These are phyloP conservation scores for Tyria jacobaeae DNA, from an alignment of 2,888 invertebrate genomes.

Conservation along the genomic window DNA sequence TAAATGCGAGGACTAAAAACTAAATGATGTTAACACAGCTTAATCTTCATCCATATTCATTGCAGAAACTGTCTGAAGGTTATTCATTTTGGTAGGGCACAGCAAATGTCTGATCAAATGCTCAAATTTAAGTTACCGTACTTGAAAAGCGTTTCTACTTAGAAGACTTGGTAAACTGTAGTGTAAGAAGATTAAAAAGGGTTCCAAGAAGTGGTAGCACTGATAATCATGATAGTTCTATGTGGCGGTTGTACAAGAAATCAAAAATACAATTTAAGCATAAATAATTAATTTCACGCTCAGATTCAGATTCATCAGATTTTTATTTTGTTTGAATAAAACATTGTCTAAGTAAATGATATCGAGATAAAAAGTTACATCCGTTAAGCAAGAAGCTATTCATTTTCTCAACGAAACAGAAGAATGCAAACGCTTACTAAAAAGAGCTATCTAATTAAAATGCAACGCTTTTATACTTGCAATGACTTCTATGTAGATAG, in stretches of 20 bases:
- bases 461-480: constrained; percentile 3
- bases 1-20: not conserved
- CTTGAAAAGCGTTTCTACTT: not conserved
- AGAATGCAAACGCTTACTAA: not conserved
- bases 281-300: too few relatives aligned
- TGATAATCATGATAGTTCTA: too few relatives aligned
- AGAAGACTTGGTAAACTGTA: too few relatives aligned
- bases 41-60: not conserved
- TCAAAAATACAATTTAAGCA: too few relatives aligned
- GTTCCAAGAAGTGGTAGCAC: too few relatives aligned
- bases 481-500: not conserved
- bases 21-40: not conserved
- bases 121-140: not conserved
- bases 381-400: not conserved
- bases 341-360: too few relatives aligned
- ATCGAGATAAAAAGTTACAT: not conserved
- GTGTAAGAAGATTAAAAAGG: too few relatives aligned
- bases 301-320: too few relatives aligned
- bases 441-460: constrained; percentile 5
- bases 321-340: too few relatives aligned
- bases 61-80: not conserved
- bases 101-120: not conserved
- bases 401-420: not conserved
- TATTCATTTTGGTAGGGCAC: not conserved
- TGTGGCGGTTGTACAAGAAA: too few relatives aligned